Evolutionary conservation across 2,797 vertebrate genomes (phyloP).

Genomic region (Sylvia borin): DNA sequence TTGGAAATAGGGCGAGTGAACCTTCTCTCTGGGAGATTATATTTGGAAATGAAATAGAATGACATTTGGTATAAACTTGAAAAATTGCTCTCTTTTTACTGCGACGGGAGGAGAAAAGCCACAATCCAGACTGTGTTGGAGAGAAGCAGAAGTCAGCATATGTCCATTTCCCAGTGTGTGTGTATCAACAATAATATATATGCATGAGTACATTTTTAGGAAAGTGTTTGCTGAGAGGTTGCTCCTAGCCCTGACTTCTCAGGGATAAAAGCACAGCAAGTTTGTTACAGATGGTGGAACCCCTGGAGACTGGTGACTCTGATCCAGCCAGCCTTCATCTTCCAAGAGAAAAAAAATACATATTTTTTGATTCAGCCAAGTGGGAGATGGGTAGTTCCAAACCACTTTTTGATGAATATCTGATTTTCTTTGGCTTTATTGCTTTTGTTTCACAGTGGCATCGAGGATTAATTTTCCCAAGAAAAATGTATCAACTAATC

Average conservation of each 20-base stretch:
- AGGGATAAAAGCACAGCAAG: not conserved
- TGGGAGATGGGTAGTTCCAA: slow-evolving; percentile 16
- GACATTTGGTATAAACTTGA: slow-evolving; percentile 72
- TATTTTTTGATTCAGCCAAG: not conserved
- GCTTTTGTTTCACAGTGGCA: not conserved
- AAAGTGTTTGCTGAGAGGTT: slow-evolving; percentile 1
- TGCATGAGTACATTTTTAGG: not conserved
- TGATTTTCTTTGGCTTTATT: slow-evolving; percentile 3
- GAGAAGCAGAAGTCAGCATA: slow-evolving; percentile 65
- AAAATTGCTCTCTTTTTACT: slow-evolving; percentile 71
- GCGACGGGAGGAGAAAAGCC: slow-evolving; percentile 45
- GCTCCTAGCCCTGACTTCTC: slow-evolving; percentile 28
- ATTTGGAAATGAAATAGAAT: slow-evolving; percentile 74
- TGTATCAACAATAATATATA: not conserved
- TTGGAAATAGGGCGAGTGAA: slow-evolving; percentile 64
- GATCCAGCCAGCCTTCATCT: slow-evolving; percentile 23
- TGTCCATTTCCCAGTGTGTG: slow-evolving; percentile 1
- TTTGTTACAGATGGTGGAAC: slow-evolving; percentile 16
- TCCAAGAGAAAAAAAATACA: not conserved
- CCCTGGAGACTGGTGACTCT: not conserved
- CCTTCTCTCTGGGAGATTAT: slow-evolving; percentile 67
- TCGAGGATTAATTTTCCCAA: not conserved
- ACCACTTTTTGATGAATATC: not conserved
- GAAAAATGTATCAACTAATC: not conserved
- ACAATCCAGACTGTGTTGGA: slow-evolving; percentile 12